Conservation (phyloP, 2,113 vertebrate genomes). For the Siniperca knerii region DNA sequence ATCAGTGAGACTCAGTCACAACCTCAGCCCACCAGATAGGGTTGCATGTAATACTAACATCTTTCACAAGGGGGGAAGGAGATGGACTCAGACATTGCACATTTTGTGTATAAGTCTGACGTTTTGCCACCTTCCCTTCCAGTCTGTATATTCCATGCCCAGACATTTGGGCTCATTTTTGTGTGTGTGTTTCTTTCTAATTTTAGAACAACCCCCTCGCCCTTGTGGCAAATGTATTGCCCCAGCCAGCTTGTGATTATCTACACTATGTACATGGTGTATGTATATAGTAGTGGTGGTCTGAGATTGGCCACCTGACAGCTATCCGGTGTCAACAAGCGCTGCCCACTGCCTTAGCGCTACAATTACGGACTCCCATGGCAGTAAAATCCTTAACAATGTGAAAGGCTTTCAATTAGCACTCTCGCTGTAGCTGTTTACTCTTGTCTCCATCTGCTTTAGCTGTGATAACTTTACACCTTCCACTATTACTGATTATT, state of each 20-base stretch:
- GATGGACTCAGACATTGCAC: slow-evolving; percentile 50
- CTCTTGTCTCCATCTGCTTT: neutral
- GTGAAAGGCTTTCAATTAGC: slow-evolving; percentile 48
- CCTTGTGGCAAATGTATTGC: slow-evolving; percentile 30
- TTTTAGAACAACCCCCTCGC: slow-evolving; percentile 38
- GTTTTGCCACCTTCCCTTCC: slow-evolving; percentile 27
- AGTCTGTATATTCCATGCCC: slow-evolving; percentile 1
- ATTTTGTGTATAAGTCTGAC: slow-evolving; percentile 32
- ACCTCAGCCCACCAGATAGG: slow-evolving; percentile 63
- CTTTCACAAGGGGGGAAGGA: slow-evolving; percentile 44
- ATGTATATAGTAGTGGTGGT: neutral
- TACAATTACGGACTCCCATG: slow-evolving; percentile 34
- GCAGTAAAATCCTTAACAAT: slow-evolving; percentile 29
- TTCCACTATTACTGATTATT: neutral
- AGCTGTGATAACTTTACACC: slow-evolving; percentile 33
- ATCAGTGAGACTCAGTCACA: slow-evolving; percentile 45
- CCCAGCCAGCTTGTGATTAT: slow-evolving; percentile 30
- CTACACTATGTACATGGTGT: neutral
- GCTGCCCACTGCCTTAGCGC: neutral
- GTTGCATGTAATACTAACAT: slow-evolving; percentile 52
- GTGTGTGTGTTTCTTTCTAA: slow-evolving; percentile 26
- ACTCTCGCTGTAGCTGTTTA: slow-evolving; percentile 30
- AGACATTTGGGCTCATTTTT: slow-evolving; percentile 35
- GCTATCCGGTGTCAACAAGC: slow-evolving; percentile 39
- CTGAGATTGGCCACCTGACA: slow-evolving; percentile 24